Base-by-base conservation (phyloP, 2,797 vertebrate species). In the Rhabdophis nuchalis region DNA sequence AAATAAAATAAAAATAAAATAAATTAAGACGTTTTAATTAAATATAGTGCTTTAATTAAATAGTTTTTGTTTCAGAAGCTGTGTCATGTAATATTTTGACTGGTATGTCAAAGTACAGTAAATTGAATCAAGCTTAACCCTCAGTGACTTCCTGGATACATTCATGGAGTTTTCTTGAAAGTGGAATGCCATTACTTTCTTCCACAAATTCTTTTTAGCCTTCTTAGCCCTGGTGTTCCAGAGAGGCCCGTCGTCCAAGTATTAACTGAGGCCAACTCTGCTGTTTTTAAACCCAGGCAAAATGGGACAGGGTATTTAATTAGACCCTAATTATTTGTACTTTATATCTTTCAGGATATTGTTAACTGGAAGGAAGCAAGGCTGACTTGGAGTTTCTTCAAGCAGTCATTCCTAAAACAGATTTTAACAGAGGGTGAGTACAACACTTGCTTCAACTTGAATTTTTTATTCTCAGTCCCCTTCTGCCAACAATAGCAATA, bases 321-420 rank as follows among this genome's bases (percentile, higher is more conserved):
- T 85, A 61, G 52, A 25, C 0, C 0, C 64, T 2, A 1, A 0
- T 16, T 93, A 82, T 14, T 91, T 92, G 0, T 93, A n/a, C n/a
- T n/a, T n/a, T n/a, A 14, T 92, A n/a, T 16, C 2, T 95, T 95
- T 11, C 93, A 99, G 99, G 97, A 97, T 0, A 96, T 98, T 94
- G 90, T 99, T 46, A 98, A 99, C 94, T 98, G 98, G 98, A 98
- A 96, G 88, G 97, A 99, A 94, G 98, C 98, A 91, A 95, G 96
- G 87, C 93, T 99, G 96, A 99, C 99, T 1, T 99, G 99, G 99
- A 99, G 99, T 96, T 99, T 99, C 97, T 99, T 99, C 97, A 99
- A 99, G 95, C 99, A 99, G 88, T 99, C 99, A 86, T 99, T 99
- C 96, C 97, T 99, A 93, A 99, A 99, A 96, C 99, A 99, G 97